Percentiles rank a stretch among this genome's conserved stretches.
Evolutionary conservation across 2,797 vertebrate genomes (phyloP).

Genomic region (Enteromius thamalakanensis): DNA sequence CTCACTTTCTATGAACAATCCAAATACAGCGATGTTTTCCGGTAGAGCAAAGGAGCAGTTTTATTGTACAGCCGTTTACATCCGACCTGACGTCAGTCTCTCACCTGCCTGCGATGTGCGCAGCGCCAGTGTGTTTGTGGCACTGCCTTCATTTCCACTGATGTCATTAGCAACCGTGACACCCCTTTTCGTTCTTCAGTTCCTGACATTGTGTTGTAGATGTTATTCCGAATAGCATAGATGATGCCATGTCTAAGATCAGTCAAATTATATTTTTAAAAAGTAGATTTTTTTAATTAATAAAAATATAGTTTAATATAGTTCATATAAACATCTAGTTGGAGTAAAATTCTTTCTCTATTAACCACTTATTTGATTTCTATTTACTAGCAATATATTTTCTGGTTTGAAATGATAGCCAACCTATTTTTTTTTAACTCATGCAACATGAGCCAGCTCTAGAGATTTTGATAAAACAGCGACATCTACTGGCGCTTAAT

Average conservation of each 20-base stretch:
- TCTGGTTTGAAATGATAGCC: neutral
- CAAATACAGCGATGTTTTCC: neutral
- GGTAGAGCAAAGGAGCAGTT: neutral
- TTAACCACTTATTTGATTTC: neutral
- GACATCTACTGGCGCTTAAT: neutral
- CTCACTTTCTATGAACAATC: neutral
- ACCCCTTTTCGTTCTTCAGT: neutral
- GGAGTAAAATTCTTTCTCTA: neutral
- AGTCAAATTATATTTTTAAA: neutral
- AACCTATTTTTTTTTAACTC: neutral
- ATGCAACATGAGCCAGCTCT: neutral
- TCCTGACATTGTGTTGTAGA: neutral
- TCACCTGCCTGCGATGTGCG: slow-evolving; percentile 53
- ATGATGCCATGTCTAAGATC: neutral
- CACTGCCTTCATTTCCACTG: slow-evolving; percentile 23
- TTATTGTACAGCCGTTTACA: neutral
- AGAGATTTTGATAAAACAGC: neutral
- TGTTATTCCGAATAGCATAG: neutral
- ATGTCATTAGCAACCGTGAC: slow-evolving; percentile 24
- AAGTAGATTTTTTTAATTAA: neutral
- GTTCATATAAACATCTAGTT: neutral
- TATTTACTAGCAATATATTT: neutral
- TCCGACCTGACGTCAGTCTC: slow-evolving; percentile 32
- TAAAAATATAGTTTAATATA: neutral
- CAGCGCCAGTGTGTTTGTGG: slow-evolving; percentile 15